Percentiles rank a stretch among this genome's conserved stretches.
Evolutionary conservation across 2,113 vertebrate species (phyloP).

Genomic region (Pedionomus torquatus): DNA sequence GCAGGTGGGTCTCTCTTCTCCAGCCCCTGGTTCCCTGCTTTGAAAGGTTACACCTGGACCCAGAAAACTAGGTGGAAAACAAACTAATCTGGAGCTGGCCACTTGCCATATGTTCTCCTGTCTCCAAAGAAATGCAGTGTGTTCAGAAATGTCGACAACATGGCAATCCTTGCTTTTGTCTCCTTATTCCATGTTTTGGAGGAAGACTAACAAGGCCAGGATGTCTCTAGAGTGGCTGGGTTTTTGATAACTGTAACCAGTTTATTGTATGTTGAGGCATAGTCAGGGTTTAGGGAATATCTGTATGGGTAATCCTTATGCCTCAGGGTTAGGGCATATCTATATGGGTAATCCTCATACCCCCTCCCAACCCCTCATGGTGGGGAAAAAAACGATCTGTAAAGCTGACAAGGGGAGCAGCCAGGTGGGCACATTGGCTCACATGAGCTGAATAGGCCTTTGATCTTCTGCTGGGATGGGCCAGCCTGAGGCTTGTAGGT

Average conservation of each 20-base stretch:
- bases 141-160: neutral
- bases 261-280: neutral
- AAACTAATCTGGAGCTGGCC: neutral
- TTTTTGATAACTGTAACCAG: neutral
- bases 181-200: neutral
- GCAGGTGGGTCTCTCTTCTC: neutral
- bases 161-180: neutral
- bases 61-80: neutral
- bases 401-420: neutral
- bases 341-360: neutral
- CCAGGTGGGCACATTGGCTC: neutral
- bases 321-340: neutral
- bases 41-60: neutral
- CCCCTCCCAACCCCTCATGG: neutral
- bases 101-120: rapidly evolving
- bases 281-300: neutral
- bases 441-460: neutral
- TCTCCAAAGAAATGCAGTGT: neutral
- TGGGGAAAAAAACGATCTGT: neutral
- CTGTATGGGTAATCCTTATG: neutral
- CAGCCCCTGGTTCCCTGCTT: neutral
- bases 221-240: neutral
- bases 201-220: neutral
- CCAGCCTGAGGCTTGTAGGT: neutral
- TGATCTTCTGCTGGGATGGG: neutral